Conservation (phyloP, 2,797 vertebrate genomes). For the Thalassophryne amazonica region DNA sequence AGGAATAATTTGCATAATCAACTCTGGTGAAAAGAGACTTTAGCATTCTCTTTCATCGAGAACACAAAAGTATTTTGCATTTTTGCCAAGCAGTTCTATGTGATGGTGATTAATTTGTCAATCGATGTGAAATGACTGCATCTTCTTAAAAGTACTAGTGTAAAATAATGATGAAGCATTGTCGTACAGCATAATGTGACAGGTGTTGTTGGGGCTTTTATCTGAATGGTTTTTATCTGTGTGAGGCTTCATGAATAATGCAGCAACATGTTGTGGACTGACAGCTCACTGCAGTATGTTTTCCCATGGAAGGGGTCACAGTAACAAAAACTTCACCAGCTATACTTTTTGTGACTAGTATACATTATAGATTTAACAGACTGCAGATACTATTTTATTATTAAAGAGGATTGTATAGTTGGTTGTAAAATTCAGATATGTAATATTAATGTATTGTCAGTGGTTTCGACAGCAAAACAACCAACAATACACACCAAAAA, state of each 20-base stretch:
- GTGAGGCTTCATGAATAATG: background rate
- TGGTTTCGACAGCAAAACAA: too few species aligned
- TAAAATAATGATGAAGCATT: background rate
- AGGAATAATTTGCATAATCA: constrained; percentile 28
- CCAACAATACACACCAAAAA: too few species aligned
- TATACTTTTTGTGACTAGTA: background rate
- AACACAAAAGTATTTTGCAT: background rate
- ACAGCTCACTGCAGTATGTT: background rate
- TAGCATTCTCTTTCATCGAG: too few species aligned
- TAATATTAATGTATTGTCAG: too few species aligned
- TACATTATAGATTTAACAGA: background rate
- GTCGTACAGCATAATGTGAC: background rate
- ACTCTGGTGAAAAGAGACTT: constrained; percentile 3
- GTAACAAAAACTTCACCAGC: background rate
- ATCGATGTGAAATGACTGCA: background rate
- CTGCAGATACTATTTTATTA: too few species aligned
- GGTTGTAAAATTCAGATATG: background rate
- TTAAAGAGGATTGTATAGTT: background rate
- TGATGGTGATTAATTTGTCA: constrained; percentile 11
- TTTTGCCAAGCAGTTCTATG: background rate
- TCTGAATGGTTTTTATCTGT: constrained; percentile 8
- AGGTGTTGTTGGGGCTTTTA: constrained; percentile 15
- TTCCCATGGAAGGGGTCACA: constrained; percentile 7
- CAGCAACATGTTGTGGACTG: too few species aligned
- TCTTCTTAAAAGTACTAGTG: constrained; percentile 13